phyloP scores from a whole-genome alignment of 2,113 vertebrate species.

The Plestiodon gilberti region DNA sequence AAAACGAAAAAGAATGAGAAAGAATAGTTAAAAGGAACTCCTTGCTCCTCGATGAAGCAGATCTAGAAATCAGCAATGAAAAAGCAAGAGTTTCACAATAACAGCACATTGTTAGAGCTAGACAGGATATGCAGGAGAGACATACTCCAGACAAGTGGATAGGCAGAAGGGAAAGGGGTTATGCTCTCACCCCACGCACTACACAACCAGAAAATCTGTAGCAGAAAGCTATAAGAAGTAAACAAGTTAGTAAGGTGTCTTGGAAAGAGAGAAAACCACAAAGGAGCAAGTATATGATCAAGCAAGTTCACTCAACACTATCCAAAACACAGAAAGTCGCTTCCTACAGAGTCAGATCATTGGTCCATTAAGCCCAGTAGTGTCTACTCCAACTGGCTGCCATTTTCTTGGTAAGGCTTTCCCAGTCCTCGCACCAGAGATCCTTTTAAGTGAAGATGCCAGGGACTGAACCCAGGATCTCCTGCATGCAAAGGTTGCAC shows the following conservation, averaged over 20 bases:
- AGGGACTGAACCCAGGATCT: not conserved
- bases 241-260: conserved; percentile 52
- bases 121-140: conserved; percentile 61
- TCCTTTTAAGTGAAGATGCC: not conserved
- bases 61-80: conserved; percentile 99
- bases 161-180: conserved; percentile 43
- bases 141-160: conserved; percentile 55
- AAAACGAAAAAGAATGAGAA: conserved; percentile 61
- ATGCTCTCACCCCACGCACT: conserved; percentile 52
- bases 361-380: not conserved
- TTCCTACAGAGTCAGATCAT: not conserved
- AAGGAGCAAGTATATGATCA: not conserved
- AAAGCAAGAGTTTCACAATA: conserved; percentile 68
- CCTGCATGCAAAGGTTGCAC: not conserved
- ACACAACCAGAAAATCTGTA: conserved; percentile 67
- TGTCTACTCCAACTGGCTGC: not conserved
- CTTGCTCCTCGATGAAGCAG: conserved; percentile 89
- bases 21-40: conserved; percentile 59
- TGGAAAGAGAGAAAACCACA: not conserved
- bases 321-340: not conserved
- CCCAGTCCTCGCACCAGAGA: too few species aligned
- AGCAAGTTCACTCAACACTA: not conserved
- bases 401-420: too few species aligned
- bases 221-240: conserved; percentile 69
- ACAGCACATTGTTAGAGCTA: conserved; percentile 85